A percentile compares a stretch with the other conserved stretches of the same genome.
phyloP scores from a whole-genome alignment of 2,113 vertebrate genomes.

The Sorex araneus region DNA sequence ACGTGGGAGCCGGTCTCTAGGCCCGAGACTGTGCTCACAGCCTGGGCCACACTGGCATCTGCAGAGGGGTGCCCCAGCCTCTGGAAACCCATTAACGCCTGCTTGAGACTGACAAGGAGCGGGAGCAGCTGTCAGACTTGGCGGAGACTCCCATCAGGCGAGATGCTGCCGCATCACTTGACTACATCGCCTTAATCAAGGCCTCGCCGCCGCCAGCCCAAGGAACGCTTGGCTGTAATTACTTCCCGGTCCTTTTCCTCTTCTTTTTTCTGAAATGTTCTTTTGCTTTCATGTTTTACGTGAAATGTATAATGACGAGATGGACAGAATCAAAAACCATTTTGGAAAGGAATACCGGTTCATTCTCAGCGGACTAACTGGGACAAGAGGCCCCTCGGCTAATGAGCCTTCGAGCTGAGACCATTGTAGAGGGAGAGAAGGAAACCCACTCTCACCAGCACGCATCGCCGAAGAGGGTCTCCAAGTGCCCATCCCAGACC shows the following conservation, averaged over 20 bases:
- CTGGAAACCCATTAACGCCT: slow-evolving; percentile 90
- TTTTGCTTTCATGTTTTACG: slow-evolving; percentile 68
- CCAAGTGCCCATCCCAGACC: too few species aligned
- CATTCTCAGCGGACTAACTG: slow-evolving; percentile 15
- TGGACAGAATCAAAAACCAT: slow-evolving; percentile 61
- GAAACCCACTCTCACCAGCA: too few species aligned
- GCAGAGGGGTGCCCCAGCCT: slow-evolving; percentile 85
- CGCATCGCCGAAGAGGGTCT: too few species aligned
- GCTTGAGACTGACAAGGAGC: slow-evolving; percentile 90
- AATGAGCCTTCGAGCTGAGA: neutral
- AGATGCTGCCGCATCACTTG: slow-evolving; percentile 86
- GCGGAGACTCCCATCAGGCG: slow-evolving; percentile 88
- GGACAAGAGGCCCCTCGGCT: neutral
- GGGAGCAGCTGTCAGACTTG: slow-evolving; percentile 91
- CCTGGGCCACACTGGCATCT: slow-evolving; percentile 84
- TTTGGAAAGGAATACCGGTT: slow-evolving; percentile 30
- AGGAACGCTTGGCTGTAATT: slow-evolving; percentile 87
- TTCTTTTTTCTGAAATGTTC: slow-evolving; percentile 72
- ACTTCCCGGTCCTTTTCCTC: slow-evolving; percentile 74
- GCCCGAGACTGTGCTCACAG: too few species aligned
- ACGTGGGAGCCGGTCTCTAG: too few species aligned
- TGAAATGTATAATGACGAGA: slow-evolving; percentile 78
- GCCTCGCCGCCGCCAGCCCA: slow-evolving; percentile 85
- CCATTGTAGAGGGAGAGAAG: too few species aligned
- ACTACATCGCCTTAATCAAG: slow-evolving; percentile 90